Conservation (phyloP, 2,888 invertebrate species). For the Balanococcus diminutus region DNA sequence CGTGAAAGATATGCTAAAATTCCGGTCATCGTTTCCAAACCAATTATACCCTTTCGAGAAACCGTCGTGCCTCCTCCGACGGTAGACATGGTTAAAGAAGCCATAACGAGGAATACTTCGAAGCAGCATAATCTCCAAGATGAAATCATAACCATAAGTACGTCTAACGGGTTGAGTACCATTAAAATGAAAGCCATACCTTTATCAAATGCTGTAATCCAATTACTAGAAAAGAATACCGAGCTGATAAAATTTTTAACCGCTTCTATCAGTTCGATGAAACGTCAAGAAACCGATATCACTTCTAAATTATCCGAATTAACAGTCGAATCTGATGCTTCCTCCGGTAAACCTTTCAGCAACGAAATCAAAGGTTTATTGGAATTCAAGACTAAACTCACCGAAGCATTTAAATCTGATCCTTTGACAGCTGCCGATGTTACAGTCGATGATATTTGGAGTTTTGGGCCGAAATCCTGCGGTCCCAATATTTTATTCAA, state of each 20-base stretch:
- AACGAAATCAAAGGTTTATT: slow-evolving; percentile 16
- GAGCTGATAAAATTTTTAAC: slow-evolving; percentile 70
- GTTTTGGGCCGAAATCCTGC: slow-evolving; percentile 86
- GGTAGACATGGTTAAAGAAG: slow-evolving; percentile 84
- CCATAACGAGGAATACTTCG: slow-evolving; percentile 63
- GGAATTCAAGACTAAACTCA: slow-evolving; percentile 44
- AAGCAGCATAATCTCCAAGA: slow-evolving; percentile 1
- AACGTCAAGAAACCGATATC: neutral
- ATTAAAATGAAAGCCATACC: slow-evolving; percentile 79
- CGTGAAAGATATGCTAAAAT: slow-evolving; percentile 80
- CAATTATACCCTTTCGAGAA: slow-evolving; percentile 95
- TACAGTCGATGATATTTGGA: slow-evolving; percentile 78
- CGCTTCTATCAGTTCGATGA: neutral
- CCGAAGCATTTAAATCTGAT: slow-evolving; percentile 52
- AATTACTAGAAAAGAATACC: slow-evolving; percentile 73
- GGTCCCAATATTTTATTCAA: slow-evolving; percentile 91
- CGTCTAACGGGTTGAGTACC: slow-evolving; percentile 74
- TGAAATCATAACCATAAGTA: slow-evolving; percentile 66
- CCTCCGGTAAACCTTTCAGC: neutral
- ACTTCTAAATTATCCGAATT: neutral
- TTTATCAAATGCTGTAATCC: slow-evolving; percentile 73
- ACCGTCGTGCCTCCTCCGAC: slow-evolving; percentile 84
- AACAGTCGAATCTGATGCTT: neutral
- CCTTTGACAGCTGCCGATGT: slow-evolving; percentile 59
- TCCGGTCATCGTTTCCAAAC: slow-evolving; percentile 88